These are phyloP conservation scores for Phorcus lineatus DNA, from an alignment of 2,888 invertebrate genomes.

Conservation along the genomic window DNA sequence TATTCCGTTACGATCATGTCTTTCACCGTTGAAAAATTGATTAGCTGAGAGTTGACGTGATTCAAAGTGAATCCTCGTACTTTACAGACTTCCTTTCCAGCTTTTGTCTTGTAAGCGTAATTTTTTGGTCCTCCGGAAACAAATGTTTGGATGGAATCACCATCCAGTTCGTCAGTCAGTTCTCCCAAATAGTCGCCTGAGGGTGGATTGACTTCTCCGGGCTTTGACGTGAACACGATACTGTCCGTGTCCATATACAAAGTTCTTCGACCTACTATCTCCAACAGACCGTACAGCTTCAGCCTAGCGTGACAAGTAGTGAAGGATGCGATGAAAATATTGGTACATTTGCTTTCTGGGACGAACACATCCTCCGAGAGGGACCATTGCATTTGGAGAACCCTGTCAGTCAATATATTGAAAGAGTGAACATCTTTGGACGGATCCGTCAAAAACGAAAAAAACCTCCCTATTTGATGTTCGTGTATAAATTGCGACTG, in stretches of 20 bases:
- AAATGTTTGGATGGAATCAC: constrained; percentile 44
- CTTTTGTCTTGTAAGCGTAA: constrained; percentile 60
- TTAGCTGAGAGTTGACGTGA: constrained; percentile 31
- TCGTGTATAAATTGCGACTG: too few species aligned
- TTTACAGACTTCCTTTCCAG: constrained; percentile 46
- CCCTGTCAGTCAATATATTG: too few species aligned
- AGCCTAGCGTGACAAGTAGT: constrained; percentile 38
- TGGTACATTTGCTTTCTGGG: constrained; percentile 9
- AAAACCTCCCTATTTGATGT: too few species aligned
- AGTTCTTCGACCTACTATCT: constrained; percentile 28
- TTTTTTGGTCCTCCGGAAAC: constrained; percentile 72
- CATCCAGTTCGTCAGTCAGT: constrained; percentile 69
- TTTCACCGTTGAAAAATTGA: constrained; percentile 45
- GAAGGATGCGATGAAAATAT: constrained; percentile 30
- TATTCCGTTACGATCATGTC: background rate
- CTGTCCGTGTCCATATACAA: constrained; percentile 39
- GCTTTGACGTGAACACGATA: constrained; percentile 24
- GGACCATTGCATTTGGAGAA: too few species aligned
- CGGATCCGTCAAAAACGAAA: too few species aligned
- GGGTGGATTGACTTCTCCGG: constrained; percentile 35
- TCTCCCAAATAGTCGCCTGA: constrained; percentile 67
- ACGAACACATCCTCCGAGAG: background rate
- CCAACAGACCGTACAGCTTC: constrained; percentile 35
- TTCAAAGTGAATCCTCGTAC: constrained; percentile 59
- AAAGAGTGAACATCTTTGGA: too few species aligned